Base-by-base conservation (phyloP, 2,797 vertebrate genomes). In the Chaetophractus vellerosus region DNA sequence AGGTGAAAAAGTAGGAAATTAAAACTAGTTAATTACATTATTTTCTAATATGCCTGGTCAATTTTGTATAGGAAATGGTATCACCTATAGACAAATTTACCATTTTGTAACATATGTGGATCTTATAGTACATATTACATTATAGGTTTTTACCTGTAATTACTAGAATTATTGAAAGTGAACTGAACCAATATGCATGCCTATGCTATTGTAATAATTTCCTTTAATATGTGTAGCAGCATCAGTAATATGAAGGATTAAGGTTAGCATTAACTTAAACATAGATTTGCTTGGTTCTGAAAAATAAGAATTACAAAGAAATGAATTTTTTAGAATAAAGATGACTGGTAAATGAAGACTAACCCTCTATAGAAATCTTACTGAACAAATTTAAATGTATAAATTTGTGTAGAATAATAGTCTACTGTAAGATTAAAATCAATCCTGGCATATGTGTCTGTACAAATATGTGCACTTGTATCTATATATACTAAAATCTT, bases 31-130 rank as follows among this genome's bases (percentile, higher is more conserved):
- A 1, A 61, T 88, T 87, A 72, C 52, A 50, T 86, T 80, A 84
- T 90, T 95, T 97, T 88, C 66, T 85, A 82, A 64, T 12, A 85
- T 75, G 12, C 28, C 19, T 79, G 50, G 23, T 90, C 74, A 96
- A 50, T 75, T 82, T 91, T 31, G 9, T 28, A 80, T 59, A 74
- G 10, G 19, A 91, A 31, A 86, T 59, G 57, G 7, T 83, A 69
- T 9, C 61, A 9, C 18, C 10, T 93, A 48, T 79, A 64, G 15
- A 64, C 6, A 41, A 91, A 78, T 69, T 82, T 80, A 87, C 52
- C 31, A 48, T 85, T 88, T 75, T 71, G 21, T 80, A 75, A 64
- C 6, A 45, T 14, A 31, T 28, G 5, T 48, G 28, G 9, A 84
- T 87, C 91, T 92, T 81, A 80, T 41, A 50, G 55, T 82, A 64